Evolutionary conservation across 2,888 invertebrate species (phyloP).

Genomic region (Cheilosia pagana): DNA sequence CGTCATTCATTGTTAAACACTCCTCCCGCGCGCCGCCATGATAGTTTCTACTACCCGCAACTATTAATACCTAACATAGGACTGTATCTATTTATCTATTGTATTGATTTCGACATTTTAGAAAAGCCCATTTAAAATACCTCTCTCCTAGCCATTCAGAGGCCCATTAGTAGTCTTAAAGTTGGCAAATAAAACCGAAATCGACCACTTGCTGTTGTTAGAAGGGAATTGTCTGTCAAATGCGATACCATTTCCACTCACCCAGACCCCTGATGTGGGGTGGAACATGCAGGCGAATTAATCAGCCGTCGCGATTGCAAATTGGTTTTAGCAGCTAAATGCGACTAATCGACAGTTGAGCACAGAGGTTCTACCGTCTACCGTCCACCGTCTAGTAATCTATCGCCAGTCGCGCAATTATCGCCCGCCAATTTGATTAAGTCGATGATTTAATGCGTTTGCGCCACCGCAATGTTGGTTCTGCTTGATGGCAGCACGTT

Average conservation of each 20-base stretch:
- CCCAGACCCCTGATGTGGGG: background rate
- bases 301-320: constrained; percentile 62
- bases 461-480: constrained; percentile 12
- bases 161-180: constrained; percentile 28
- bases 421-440: constrained; percentile 64
- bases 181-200: constrained; percentile 19
- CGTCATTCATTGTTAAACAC: constrained; percentile 25
- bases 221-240: constrained; percentile 21
- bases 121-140: background rate
- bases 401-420: constrained; percentile 64
- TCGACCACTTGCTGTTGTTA: constrained; percentile 37
- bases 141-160: constrained; percentile 22
- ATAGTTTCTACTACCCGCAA: background rate
- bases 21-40: constrained; percentile 3
- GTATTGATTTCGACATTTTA: constrained; percentile 7
- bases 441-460: constrained; percentile 62
- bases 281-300: constrained; percentile 34
- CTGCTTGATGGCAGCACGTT: constrained; percentile 12
- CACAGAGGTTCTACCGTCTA: constrained; percentile 1
- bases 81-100: background rate
- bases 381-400: constrained; percentile 57
- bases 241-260: background rate
- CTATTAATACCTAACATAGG: no score
- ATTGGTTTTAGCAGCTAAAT: constrained; percentile 46
- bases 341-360: constrained; percentile 53